Evolutionary conservation across 2,113 vertebrate species (phyloP).

Genomic region (Heterochromis multidens): DNA sequence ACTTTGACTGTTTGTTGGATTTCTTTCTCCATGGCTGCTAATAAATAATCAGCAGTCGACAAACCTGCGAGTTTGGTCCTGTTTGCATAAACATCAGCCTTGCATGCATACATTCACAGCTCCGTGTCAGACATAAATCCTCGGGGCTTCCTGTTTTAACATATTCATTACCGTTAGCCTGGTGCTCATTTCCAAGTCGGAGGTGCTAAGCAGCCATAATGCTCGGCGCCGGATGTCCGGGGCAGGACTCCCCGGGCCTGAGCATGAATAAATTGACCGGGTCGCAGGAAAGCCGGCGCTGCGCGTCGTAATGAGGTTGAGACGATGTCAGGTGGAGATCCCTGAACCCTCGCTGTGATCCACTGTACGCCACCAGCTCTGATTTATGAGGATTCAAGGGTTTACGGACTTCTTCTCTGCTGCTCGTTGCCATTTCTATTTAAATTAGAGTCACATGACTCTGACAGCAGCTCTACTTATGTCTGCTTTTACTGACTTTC

Average conservation of each 20-base stretch:
- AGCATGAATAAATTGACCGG: conserved; percentile 72
- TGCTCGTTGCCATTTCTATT: neutral
- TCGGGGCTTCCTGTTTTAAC: conserved; percentile 26
- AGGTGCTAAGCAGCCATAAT: conserved; percentile 45
- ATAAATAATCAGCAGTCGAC: conserved; percentile 31
- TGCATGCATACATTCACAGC: conserved; percentile 22
- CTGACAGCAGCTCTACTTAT: neutral
- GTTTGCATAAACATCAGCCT: conserved; percentile 32
- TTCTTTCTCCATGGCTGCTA: neutral
- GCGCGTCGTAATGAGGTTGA: conserved; percentile 48
- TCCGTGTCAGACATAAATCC: conserved; percentile 58
- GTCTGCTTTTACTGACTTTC: neutral
- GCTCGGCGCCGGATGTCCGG: conserved; percentile 45
- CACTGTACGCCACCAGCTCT: neutral
- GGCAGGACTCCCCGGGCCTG: conserved; percentile 54
- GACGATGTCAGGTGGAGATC: conserved; percentile 5
- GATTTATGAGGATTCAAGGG: conserved; percentile 12
- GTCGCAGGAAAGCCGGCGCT: conserved; percentile 1
- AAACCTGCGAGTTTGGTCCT: neutral
- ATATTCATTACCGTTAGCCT: conserved; percentile 56
- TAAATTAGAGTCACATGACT: neutral
- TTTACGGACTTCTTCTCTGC: neutral
- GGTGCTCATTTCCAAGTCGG: conserved; percentile 44
- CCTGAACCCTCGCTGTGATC: conserved; percentile 13
- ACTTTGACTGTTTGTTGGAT: neutral